phyloP scores from a whole-genome alignment of 2,797 vertebrate species.

The Pristis pectinata region DNA sequence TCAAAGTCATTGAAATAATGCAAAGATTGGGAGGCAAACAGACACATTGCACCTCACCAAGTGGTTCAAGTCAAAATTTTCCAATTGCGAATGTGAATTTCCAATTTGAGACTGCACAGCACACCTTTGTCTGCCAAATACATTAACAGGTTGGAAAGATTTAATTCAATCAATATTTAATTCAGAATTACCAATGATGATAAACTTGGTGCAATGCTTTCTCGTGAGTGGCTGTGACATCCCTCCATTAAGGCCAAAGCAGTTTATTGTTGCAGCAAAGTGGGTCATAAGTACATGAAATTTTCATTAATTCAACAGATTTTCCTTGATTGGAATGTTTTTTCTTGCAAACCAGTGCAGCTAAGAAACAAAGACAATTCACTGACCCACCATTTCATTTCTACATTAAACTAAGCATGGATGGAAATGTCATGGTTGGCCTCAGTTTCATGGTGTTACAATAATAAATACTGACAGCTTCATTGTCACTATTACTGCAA shows the following conservation, averaged over 20 bases:
- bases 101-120: not conserved
- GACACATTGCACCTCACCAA: not conserved
- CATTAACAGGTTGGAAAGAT: not conserved
- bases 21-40: not conserved
- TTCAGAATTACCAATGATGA: not conserved
- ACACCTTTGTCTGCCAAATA: not conserved
- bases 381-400: too few relatives aligned
- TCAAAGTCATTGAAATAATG: not conserved
- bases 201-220: not conserved
- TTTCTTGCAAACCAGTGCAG: too few relatives aligned
- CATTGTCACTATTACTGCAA: too few relatives aligned
- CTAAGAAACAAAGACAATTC: too few relatives aligned
- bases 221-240: not conserved
- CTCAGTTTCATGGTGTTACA: too few relatives aligned
- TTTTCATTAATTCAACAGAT: too few relatives aligned
- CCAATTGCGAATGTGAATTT: not conserved
- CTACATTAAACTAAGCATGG: too few relatives aligned
- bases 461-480: too few relatives aligned
- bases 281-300: not conserved
- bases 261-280: not conserved
- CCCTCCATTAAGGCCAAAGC: not conserved
- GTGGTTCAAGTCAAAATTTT: not conserved
- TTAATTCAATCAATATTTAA: not conserved
- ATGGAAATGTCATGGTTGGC: too few relatives aligned
- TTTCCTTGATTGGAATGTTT: too few relatives aligned